A percentile compares a stretch with the other conserved stretches of the same genome.
Conservation (phyloP, 2,888 invertebrate genomes). For the Serripes groenlandicus region DNA sequence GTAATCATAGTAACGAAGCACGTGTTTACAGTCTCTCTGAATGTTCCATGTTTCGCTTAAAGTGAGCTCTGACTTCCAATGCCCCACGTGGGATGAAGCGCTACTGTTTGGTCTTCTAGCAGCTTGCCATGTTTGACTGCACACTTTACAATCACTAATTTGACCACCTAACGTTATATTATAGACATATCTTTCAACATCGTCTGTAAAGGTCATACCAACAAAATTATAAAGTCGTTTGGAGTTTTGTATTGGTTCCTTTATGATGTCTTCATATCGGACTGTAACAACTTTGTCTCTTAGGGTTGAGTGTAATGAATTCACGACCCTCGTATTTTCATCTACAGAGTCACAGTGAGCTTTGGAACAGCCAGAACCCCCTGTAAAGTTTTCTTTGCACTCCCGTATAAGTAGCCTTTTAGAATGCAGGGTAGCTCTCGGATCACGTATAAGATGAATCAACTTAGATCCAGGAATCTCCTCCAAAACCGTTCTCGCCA, state of each 20-base stretch:
- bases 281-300: neutral
- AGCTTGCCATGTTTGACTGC: conserved; percentile 3
- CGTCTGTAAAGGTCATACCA: neutral
- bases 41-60: neutral
- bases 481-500: neutral
- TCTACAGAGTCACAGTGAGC: conserved; percentile 3
- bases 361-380: neutral
- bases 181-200: neutral
- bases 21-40: conserved; percentile 3
- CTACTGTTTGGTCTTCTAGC: neutral
- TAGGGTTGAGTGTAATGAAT: neutral
- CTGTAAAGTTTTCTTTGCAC: neutral
- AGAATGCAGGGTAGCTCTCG: conserved; percentile 1
- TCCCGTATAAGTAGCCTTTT: neutral
- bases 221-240: neutral
- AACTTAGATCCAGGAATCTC: conserved; percentile 6
- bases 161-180: conserved; percentile 4
- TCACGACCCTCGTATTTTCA: neutral
- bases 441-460: conserved; percentile 7
- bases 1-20: neutral
- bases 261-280: conserved; percentile 10
- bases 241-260: neutral
- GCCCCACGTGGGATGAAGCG: neutral
- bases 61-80: neutral
- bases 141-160: neutral